These are phyloP conservation scores for Endotricha flammealis DNA, from an alignment of 2,888 invertebrate genomes.

Conservation along the genomic window DNA sequence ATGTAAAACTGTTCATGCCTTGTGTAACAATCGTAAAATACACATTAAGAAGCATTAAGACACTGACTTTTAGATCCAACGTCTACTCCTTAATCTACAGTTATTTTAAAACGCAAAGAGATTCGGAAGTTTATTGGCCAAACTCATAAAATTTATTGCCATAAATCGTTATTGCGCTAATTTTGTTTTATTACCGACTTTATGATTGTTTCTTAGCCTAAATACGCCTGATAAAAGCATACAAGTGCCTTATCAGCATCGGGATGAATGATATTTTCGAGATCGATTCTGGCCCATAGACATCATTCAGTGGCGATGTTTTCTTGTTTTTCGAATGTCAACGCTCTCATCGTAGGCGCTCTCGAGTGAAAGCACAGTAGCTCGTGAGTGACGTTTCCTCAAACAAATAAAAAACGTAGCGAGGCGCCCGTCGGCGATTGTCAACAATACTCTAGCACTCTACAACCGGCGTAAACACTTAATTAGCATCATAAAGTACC, in stretches of 20 bases:
- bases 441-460: slow-evolving; percentile 43
- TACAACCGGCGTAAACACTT: slow-evolving; percentile 63
- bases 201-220: slow-evolving; percentile 45
- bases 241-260: slow-evolving; percentile 46
- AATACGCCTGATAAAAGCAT: slow-evolving; percentile 47
- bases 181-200: slow-evolving; percentile 65
- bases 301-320: slow-evolving; percentile 27
- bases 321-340: slow-evolving; percentile 34
- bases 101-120: slow-evolving; percentile 67
- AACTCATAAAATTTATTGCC: slow-evolving; percentile 72
- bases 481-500: slow-evolving; percentile 75
- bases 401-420: slow-evolving; percentile 36
- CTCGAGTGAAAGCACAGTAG: slow-evolving; percentile 43
- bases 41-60: slow-evolving; percentile 76
- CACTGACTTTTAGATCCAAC: slow-evolving; percentile 53
- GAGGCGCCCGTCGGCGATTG: slow-evolving; percentile 33
- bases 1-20: slow-evolving; percentile 71
- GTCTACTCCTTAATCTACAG: slow-evolving; percentile 69
- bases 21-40: slow-evolving; percentile 77
- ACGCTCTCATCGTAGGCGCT: slow-evolving; percentile 33
- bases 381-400: slow-evolving; percentile 41
- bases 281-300: slow-evolving; percentile 19
- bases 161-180: slow-evolving; percentile 68
- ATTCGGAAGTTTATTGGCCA: slow-evolving; percentile 67
- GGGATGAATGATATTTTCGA: slow-evolving; percentile 39